Evolutionary conservation across 2,888 invertebrate species (phyloP).

Genomic region (Eustalomyia histrio): DNA sequence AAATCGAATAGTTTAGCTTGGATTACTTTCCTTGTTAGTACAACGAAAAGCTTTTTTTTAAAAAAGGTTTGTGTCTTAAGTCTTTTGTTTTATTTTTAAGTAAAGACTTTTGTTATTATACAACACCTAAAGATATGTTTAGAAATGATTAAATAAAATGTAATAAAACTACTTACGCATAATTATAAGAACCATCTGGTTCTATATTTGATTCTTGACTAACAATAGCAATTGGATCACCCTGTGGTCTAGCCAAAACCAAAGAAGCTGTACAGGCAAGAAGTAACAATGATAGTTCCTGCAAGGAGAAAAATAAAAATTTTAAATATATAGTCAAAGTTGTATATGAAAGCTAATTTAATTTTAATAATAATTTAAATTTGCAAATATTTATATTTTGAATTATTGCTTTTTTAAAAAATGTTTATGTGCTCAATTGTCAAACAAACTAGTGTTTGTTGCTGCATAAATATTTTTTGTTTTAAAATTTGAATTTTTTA

Average conservation of each 20-base stretch:
- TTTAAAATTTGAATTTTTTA: too few species aligned
- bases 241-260: constrained; percentile 81
- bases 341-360: not conserved
- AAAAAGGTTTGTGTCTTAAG: constrained; percentile 67
- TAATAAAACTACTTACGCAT: constrained; percentile 81
- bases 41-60: constrained; percentile 21
- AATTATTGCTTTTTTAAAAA: too few species aligned
- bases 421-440: too few species aligned
- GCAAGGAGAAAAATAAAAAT: constrained; percentile 59
- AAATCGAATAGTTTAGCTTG: too few species aligned
- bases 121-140: constrained; percentile 67
- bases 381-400: too few species aligned
- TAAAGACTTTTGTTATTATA: constrained; percentile 65
- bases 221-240: constrained; percentile 83
- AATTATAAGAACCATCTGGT: constrained; percentile 86
- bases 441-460: too few species aligned
- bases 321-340: not conserved
- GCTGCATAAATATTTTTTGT: too few species aligned
- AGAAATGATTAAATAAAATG: not conserved
- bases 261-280: constrained; percentile 76
- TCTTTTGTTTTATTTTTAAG: constrained; percentile 63
- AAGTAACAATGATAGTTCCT: constrained; percentile 76
- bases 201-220: constrained; percentile 86
- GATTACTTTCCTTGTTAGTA: too few species aligned
- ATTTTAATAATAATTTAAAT: too few species aligned